Base-by-base conservation (phyloP, 2,797 vertebrate species). In the Tarsius wallacei region DNA sequence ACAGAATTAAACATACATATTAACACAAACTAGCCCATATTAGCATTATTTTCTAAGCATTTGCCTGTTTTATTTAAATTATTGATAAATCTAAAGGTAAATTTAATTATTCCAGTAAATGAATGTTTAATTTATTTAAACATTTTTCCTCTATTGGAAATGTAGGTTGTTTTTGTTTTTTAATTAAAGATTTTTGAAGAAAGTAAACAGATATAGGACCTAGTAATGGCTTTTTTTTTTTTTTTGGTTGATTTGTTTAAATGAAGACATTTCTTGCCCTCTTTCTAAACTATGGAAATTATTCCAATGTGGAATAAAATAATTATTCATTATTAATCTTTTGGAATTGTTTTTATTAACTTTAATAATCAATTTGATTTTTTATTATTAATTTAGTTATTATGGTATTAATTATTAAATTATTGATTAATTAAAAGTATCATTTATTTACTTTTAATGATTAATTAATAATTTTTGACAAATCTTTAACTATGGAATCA, bases 111-210 rank as follows among this genome's bases (percentile, higher is more conserved):
- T 87, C 2, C 63, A 70, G 9, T 84, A 91, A 84, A 47, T 78
- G 31, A 91, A 83, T 66, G 13, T 66, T 42, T 87, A 42, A 49
- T 61, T 77, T 59, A 70, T 49, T 59, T 91, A 95, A 88, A 73
- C 22, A 59, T 66, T 64, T 68, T 36, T 8, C 8, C 9, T 70
- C 19, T 71, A 63, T 53, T 80, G 22, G 11, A 24, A 24, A 93
- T 49, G 1, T 31, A 28, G 47, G 42, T 42, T 53, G 80, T 85
- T 83, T 77, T 76, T 42, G 42, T 42, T 42, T 42, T 42, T 42
- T 42, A 42, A 81, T 36, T 93, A 21, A 77, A 77, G n/a, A 1
- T 2, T 82, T 94, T 71, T 80, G 24, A 94, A n/a, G 51, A 84
- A 90, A 77, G 17, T 11, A 76, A 86, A 36, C 3, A 89, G 47